Evolutionary conservation across 1,140 invertebrate species (phyloP).

Genomic region (Trichonephila clavipes): DNA sequence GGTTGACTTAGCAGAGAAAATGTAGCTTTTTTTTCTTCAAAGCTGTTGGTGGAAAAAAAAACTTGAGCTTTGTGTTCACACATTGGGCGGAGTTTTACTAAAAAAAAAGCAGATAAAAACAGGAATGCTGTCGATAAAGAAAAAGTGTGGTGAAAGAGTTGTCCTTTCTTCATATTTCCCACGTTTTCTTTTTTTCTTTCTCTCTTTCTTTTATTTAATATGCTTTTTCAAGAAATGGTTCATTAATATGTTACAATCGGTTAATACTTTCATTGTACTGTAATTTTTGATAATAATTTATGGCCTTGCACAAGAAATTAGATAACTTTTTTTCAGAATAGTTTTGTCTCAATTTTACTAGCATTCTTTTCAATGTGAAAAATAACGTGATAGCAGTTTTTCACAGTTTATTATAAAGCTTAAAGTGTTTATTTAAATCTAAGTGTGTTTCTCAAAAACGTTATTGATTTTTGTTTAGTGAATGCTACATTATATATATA

Average conservation of each 20-base stretch:
- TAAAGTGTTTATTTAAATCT: too few relatives aligned
- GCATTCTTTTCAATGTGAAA: too few relatives aligned
- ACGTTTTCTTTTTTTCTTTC: not conserved
- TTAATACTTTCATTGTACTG: not conserved
- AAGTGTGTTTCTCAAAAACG: too few relatives aligned
- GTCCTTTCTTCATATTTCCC: conserved; percentile 21
- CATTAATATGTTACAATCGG: conserved; percentile 6
- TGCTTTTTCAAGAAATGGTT: not conserved
- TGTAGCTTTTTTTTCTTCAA: conserved; percentile 37
- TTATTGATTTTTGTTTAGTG: too few relatives aligned
- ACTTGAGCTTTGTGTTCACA: conserved; percentile 35
- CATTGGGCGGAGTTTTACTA: not conserved
- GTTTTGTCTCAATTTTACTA: too few relatives aligned
- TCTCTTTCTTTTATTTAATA: not conserved
- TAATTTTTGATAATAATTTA: not conserved
- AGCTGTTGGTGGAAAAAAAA: conserved; percentile 41
- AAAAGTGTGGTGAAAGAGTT: conserved; percentile 10
- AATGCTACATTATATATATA: too few relatives aligned
- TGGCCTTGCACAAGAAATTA: not conserved
- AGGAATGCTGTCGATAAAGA: conserved; percentile 32
- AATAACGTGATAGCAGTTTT: too few relatives aligned
- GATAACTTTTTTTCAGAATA: too few relatives aligned
- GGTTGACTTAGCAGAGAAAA: conserved; percentile 67
- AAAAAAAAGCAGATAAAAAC: conserved; percentile 7
- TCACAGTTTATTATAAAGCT: too few relatives aligned